Evolutionary conservation across 2,797 vertebrate genomes (phyloP).

Genomic region (Craterocephalus amniculus): DNA sequence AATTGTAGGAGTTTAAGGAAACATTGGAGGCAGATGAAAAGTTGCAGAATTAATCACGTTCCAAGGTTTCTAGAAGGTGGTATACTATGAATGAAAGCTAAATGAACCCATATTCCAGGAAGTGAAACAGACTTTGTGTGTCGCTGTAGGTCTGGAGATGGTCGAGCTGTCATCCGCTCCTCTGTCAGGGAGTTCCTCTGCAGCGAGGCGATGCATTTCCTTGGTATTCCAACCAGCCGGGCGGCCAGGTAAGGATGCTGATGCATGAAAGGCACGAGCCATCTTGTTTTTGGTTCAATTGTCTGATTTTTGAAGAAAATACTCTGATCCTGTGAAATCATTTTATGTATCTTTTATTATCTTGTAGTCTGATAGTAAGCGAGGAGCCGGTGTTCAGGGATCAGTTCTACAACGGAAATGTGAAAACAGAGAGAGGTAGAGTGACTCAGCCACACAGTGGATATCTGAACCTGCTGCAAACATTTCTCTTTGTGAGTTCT

Average conservation of each 20-base stretch:
- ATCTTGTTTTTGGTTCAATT: too few relatives aligned
- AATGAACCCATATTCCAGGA: not conserved
- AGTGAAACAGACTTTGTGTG: not conserved
- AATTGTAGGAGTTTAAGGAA: too few relatives aligned
- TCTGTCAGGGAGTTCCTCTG: conserved; percentile 88
- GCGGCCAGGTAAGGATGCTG: conserved; percentile 80
- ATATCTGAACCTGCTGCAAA: too few relatives aligned
- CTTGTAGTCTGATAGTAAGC: conserved; percentile 85
- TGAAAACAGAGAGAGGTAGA: conserved; percentile 85
- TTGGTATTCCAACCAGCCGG: conserved; percentile 87
- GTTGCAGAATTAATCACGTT: not conserved
- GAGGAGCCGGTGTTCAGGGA: conserved; percentile 86
- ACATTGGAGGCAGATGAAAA: not conserved
- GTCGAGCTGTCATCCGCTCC: conserved; percentile 86
- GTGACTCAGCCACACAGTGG: not conserved
- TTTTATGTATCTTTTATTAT: not conserved
- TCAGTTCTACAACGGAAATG: conserved; percentile 85
- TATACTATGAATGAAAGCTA: not conserved
- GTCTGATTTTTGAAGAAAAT: too few relatives aligned
- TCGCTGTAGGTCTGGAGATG: conserved; percentile 81
- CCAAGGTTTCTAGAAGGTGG: not conserved
- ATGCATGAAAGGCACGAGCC: too few relatives aligned
- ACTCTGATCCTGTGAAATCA: conserved; percentile 17
- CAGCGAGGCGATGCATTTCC: conserved; percentile 86
- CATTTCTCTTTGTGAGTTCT: too few relatives aligned